Evolutionary conservation across 1,140 invertebrate genomes (phyloP).

Genomic region (Panagrolaimus sp.): DNA sequence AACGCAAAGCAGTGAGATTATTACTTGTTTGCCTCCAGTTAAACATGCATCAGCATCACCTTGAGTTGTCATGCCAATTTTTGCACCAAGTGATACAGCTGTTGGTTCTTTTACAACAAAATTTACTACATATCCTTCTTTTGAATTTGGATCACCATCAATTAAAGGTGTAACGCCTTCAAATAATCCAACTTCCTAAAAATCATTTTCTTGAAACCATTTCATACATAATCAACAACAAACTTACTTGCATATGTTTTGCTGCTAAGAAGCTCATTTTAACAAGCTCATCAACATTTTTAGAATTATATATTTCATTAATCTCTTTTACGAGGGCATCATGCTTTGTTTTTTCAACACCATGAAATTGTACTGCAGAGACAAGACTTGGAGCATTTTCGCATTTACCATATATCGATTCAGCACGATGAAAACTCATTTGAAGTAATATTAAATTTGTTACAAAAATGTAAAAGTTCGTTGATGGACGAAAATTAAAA

Average conservation of each 20-base stretch:
- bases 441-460: no score
- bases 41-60: conserved; percentile 50
- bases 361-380: conserved; percentile 48
- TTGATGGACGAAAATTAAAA: no score
- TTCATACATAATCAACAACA: conserved; percentile 14
- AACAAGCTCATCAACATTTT: conserved; percentile 48
- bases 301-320: conserved; percentile 43
- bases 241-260: conserved; percentile 42
- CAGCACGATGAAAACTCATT: conserved; percentile 3
- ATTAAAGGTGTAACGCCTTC: conserved; percentile 45
- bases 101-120: conserved; percentile 51
- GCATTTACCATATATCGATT: not conserved
- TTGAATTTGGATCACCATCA: conserved; percentile 28
- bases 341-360: conserved; percentile 42
- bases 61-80: conserved; percentile 46
- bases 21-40: conserved; percentile 41
- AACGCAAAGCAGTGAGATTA: not conserved
- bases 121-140: conserved; percentile 41
- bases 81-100: conserved; percentile 39
- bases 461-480: no score
- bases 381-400: conserved; percentile 26
- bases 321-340: conserved; percentile 50
- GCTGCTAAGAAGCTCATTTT: conserved; percentile 45
- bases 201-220: not conserved
- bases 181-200: conserved; percentile 52